phyloP scores from a whole-genome alignment of 1,140 invertebrate genomes.

The Pollicipes pollicipes region DNA sequence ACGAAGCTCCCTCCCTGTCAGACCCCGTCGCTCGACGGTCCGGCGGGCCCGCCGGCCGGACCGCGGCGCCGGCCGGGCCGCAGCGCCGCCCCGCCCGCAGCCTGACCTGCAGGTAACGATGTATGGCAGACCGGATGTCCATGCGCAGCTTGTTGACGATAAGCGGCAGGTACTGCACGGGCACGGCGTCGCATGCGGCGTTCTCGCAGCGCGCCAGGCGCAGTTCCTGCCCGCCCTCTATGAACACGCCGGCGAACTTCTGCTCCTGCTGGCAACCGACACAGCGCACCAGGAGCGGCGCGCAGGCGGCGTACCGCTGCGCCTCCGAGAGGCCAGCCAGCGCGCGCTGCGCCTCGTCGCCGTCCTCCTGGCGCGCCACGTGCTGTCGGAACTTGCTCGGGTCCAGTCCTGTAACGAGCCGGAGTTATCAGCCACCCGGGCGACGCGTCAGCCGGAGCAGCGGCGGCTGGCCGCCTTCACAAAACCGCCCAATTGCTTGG shows the following conservation, averaged over 20 bases:
- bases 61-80: no score
- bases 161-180: background rate
- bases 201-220: background rate
- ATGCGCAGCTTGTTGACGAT: slow-evolving; percentile 1
- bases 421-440: no score
- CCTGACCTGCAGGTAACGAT: background rate
- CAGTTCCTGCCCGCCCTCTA: background rate
- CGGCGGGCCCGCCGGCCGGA: no score
- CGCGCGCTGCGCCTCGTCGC: background rate
- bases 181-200: background rate
- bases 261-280: background rate
- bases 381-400: no score
- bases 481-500: no score
- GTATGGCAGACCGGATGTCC: background rate
- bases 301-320: background rate
- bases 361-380: background rate
- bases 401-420: no score
- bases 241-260: background rate
- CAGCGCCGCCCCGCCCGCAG: no score
- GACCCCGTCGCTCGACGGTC: no score
- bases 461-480: no score
- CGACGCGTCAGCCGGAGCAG: no score
- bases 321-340: background rate
- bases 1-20: no score
- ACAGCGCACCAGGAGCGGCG: background rate